These are phyloP conservation scores for Eueides isabella DNA, from an alignment of 1,140 invertebrate genomes.

Conservation along the genomic window DNA sequence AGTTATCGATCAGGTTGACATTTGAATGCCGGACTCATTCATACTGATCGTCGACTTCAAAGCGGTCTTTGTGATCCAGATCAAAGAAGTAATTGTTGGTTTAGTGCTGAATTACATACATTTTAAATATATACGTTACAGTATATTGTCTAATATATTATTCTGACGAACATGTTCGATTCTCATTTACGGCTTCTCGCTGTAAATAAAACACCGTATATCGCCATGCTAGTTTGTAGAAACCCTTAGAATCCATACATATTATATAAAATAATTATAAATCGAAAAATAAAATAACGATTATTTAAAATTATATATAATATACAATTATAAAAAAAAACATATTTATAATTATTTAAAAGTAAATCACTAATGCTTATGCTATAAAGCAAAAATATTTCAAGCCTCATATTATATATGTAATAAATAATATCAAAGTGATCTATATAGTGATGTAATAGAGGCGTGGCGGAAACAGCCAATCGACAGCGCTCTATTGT, in stretches of 20 bases:
- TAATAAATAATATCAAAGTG: constrained; percentile 18
- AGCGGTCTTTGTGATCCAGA: constrained; percentile 57
- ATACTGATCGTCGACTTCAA: constrained; percentile 60
- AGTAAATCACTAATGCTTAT: not conserved
- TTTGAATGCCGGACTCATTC: constrained; percentile 63
- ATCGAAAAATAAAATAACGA: no score
- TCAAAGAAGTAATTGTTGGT: constrained; percentile 46
- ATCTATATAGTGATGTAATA: constrained; percentile 28
- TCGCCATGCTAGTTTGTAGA: not conserved
- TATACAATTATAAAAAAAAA: no score
- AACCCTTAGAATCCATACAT: not conserved
- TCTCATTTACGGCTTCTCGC: not conserved
- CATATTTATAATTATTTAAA: not conserved
- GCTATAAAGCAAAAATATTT: not conserved
- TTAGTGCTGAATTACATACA: constrained; percentile 46
- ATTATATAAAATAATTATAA: no score
- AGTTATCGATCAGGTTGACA: constrained; percentile 48
- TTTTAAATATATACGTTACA: constrained; percentile 15
- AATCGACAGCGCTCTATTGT: constrained; percentile 30
- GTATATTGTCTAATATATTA: constrained; percentile 17
- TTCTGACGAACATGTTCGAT: not conserved
- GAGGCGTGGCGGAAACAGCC: constrained; percentile 25
- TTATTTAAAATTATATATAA: no score
- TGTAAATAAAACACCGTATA: not conserved
- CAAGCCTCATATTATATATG: not conserved